Base-by-base conservation (phyloP, 2,797 vertebrate species). In the Chelidonichthys spinosus region DNA sequence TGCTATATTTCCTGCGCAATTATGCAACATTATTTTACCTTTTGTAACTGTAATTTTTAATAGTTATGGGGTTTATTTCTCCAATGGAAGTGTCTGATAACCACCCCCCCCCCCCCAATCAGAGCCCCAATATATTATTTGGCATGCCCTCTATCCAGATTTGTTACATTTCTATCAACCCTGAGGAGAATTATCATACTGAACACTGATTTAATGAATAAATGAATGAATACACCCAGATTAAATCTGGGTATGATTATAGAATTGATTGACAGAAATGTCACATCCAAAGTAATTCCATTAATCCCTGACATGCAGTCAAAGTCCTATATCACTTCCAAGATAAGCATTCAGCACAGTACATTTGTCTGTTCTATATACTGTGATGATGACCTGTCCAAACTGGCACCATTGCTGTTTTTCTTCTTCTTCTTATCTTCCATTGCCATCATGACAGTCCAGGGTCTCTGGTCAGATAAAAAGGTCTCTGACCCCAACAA, bases 401-500 rank as follows among this genome's bases (percentile, higher is more conserved):
- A 25, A 39, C 14, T 53, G 32, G 37, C 18, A 74, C n/a, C 4
- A 4, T n/a, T 1, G 5, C 40, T 14, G 36, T 40, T 14, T 59
- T 44, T 52, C 59, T 67, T 5, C 11, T 17, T 14, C 25, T 25
- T 25, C 25, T 25, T 25, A 25, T 25, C 25, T 25, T 36, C 9
- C 8, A 35, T 32, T 18, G 49, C 61, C 64, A 65, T 61, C 59
- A 40, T 69, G 76, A 75, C 71, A 69, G 56, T 68, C 74, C 78
- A 85, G 77, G 82, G 84, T 85, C 83, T 65, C 44, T 55, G 56
- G 69, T 81, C 60, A 63, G 58, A 77, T 72, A 61, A 85, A 76
- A 73, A 63, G 42, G 37, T 59, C 49, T 67, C 47, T 78, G 74
- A 87, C 70, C 78, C 69, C 55, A 69, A 47, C 63, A 42, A 60